These are phyloP conservation scores for Paragorgia papillata DNA, from an alignment of 92 coral and sea anemone species.

Conservation along the genomic window DNA sequence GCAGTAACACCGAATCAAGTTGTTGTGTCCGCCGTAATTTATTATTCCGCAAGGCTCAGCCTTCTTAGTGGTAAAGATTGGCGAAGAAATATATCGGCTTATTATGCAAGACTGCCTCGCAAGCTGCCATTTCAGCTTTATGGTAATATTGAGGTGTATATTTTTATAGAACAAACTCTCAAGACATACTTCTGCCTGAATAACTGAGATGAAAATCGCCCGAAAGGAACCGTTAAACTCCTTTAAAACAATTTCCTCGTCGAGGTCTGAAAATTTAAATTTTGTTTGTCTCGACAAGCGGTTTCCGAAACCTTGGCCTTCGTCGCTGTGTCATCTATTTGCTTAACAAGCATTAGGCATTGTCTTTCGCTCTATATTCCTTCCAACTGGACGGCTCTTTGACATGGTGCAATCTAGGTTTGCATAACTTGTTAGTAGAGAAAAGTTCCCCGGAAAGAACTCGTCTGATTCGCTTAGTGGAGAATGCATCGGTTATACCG, in stretches of 20 bases:
- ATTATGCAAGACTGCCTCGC: conserved; percentile 1
- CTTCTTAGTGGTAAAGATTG: not conserved
- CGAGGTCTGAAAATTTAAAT: not conserved
- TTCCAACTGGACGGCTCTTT: not conserved
- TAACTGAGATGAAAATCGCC: too few relatives aligned
- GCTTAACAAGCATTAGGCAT: not conserved
- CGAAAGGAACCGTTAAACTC: too few relatives aligned
- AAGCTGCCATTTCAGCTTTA: not conserved
- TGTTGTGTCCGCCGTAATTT: too few relatives aligned
- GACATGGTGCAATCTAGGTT: not conserved
- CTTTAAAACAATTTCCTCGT: too few relatives aligned
- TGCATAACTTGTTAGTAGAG: not conserved
- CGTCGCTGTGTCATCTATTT: not conserved
- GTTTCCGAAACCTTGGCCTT: not conserved
- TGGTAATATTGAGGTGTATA: too few relatives aligned
- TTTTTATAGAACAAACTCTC: too few relatives aligned
- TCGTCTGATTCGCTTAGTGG: not conserved
- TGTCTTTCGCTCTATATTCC: not conserved
- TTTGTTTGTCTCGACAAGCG: not conserved
- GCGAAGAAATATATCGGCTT: not conserved
- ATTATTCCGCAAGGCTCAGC: not conserved
- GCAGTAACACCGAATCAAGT: not conserved
- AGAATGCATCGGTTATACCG: not conserved
- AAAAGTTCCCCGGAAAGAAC: not conserved
- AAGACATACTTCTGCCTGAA: too few relatives aligned